A percentile compares a stretch with the other conserved stretches of the same genome.
phyloP scores from a whole-genome alignment of 1,140 invertebrate species.

The Meloidogyne floridensis region DNA sequence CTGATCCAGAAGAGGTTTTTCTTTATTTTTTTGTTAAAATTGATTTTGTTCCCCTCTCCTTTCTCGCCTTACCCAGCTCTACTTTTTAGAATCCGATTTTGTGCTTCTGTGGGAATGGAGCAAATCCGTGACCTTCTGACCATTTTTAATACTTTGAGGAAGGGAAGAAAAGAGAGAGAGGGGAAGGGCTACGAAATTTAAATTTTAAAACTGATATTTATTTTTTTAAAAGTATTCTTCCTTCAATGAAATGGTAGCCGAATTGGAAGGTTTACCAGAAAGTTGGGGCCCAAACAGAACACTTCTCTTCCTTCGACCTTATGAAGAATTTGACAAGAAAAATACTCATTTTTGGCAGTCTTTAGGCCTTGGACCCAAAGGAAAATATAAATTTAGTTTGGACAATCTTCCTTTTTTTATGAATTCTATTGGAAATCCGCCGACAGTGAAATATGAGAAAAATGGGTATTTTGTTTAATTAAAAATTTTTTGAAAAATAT shows the following conservation, averaged over 20 bases:
- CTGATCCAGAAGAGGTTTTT: constrained; percentile 47
- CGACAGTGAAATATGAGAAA: constrained; percentile 42
- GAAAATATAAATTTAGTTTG: constrained; percentile 40
- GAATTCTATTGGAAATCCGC: constrained; percentile 54
- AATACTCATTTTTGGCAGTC: constrained; percentile 30
- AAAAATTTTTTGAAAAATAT: too few species aligned
- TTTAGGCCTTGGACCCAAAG: constrained; percentile 36
- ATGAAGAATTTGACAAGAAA: constrained; percentile 55
- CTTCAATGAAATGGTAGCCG: constrained; percentile 58
- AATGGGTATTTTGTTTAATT: too few species aligned
- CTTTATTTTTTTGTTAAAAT: constrained; percentile 22
- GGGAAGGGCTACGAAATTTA: too few species aligned
- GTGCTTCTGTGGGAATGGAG: too few species aligned
- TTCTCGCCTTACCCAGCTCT: too few species aligned
- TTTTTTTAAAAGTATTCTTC: constrained; percentile 43
- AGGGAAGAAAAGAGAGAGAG: too few species aligned
- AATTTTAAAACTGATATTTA: too few species aligned
- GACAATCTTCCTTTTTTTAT: constrained; percentile 56
- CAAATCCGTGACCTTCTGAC: too few species aligned
- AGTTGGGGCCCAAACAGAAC: constrained; percentile 57
- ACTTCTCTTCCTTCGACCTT: constrained; percentile 55
- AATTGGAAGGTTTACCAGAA: constrained; percentile 57
- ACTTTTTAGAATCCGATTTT: too few species aligned
- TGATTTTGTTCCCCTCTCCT: too few species aligned
- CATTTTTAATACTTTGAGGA: too few species aligned